phyloP scores from a whole-genome alignment of 1,140 invertebrate genomes.

The Lasioglossum albipes region DNA sequence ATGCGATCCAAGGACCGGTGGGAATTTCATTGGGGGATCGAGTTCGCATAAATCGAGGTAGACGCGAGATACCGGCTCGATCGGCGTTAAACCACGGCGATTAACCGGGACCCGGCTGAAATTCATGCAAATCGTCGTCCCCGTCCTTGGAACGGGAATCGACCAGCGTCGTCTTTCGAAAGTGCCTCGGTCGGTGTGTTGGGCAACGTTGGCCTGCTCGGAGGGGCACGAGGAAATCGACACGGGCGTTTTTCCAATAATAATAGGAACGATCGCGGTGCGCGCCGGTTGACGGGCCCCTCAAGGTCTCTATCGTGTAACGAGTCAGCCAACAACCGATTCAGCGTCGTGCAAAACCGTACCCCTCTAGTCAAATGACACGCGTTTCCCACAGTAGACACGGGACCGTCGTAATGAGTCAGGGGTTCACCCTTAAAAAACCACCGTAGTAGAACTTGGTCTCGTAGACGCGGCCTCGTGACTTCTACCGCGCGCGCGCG shows the following conservation, averaged over 20 bases:
- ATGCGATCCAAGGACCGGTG: too few species aligned
- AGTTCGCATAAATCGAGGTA: too few species aligned
- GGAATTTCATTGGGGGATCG: too few species aligned
- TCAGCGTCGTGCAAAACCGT: slow-evolving; percentile 21
- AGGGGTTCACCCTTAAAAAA: slow-evolving; percentile 29
- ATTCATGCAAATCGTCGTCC: slow-evolving; percentile 47
- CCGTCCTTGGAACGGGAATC: slow-evolving; percentile 29
- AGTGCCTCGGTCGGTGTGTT: slow-evolving; percentile 7
- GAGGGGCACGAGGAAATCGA: neutral
- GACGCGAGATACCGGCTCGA: too few species aligned
- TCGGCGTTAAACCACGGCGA: neutral
- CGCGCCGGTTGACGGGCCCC: slow-evolving; percentile 7
- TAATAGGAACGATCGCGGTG: slow-evolving; percentile 23
- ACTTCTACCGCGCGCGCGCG: slow-evolving; percentile 6
- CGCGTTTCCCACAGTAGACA: slow-evolving; percentile 40
- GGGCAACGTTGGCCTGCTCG: neutral
- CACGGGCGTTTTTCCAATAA: slow-evolving; percentile 23
- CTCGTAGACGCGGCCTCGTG: slow-evolving; percentile 15
- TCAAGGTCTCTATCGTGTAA: slow-evolving; percentile 9
- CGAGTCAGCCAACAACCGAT: neutral
- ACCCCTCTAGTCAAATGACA: slow-evolving; percentile 20
- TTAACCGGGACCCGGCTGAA: slow-evolving; percentile 18
- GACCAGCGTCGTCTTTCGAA: slow-evolving; percentile 36
- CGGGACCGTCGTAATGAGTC: slow-evolving; percentile 9
- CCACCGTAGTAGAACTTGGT: slow-evolving; percentile 7